A percentile compares a stretch with the other conserved stretches of the same genome.
Evolutionary conservation across 2,113 vertebrate species (phyloP).

Genomic region (Azemiops feae): DNA sequence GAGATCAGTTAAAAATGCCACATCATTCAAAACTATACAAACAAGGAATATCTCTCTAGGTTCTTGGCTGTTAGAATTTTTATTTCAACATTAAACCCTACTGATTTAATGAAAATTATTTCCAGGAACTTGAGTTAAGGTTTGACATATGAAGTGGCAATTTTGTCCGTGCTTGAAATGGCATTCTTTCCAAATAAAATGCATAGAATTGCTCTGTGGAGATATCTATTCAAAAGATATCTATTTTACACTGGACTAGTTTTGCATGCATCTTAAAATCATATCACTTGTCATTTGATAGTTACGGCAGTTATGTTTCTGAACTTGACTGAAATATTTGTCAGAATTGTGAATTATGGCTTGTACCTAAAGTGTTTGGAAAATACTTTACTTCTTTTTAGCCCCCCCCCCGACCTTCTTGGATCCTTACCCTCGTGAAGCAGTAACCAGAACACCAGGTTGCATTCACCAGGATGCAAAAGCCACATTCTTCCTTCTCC

Average conservation of each 20-base stretch:
- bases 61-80: not conserved
- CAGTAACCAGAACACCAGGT: slow-evolving; percentile 86
- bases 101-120: not conserved
- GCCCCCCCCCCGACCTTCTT: not conserved
- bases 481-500: slow-evolving; percentile 82
- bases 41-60: not conserved
- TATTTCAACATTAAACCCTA: not conserved
- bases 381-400: not conserved
- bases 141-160: not conserved
- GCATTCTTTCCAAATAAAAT: not conserved
- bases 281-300: not conserved
- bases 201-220: not conserved
- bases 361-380: not conserved
- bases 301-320: not conserved
- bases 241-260: not conserved
- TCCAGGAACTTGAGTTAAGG: not conserved
- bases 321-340: not conserved
- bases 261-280: not conserved
- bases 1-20: not conserved
- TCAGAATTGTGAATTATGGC: rapidly evolving
- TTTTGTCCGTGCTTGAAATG: not conserved
- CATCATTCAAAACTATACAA: not conserved
- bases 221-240: not conserved
- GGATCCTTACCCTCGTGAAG: slow-evolving; percentile 75
- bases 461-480: slow-evolving; percentile 76